phyloP scores from a whole-genome alignment of 2,113 vertebrate genomes.

The Malurus melanocephalus region DNA sequence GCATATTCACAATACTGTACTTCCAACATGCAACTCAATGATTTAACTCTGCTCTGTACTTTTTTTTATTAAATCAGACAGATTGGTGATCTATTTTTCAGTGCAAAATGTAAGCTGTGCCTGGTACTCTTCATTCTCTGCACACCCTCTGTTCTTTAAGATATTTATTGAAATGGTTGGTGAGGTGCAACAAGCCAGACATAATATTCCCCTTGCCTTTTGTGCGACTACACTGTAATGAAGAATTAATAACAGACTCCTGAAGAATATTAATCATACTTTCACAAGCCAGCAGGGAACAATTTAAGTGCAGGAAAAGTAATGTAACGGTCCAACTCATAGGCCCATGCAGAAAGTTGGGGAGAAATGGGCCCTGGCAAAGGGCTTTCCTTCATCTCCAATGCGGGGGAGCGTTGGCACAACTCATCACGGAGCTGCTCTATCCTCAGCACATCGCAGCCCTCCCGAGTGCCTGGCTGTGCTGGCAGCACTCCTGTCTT shows the following conservation, averaged over 20 bases:
- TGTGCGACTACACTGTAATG: conserved; percentile 48
- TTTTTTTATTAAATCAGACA: conserved; percentile 46
- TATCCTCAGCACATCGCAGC: not conserved
- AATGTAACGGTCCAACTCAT: not conserved
- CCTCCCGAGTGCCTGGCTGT: fast-evolving
- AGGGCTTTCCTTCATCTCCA: not conserved
- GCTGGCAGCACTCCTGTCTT: not conserved
- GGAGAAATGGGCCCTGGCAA: not conserved
- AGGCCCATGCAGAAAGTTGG: not conserved
- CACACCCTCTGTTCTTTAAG: conserved; percentile 55
- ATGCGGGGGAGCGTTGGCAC: fast-evolving
- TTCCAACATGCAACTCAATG: conserved; percentile 8
- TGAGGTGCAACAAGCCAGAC: conserved; percentile 64
- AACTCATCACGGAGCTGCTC: not conserved
- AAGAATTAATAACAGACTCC: conserved; percentile 65
- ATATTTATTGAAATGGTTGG: conserved; percentile 64
- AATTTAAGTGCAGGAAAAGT: conserved; percentile 38
- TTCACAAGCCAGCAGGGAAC: conserved; percentile 45
- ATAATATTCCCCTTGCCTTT: conserved; percentile 63
- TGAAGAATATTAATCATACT: conserved; percentile 64
- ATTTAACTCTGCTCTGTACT: conserved; percentile 33
- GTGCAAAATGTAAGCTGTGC: conserved; percentile 19
- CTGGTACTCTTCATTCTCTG: conserved; percentile 42
- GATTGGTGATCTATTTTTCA: conserved; percentile 40
- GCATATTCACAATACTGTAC: not conserved